Base-by-base conservation (phyloP, 2,888 invertebrate genomes). In the Slavum lentiscoides region DNA sequence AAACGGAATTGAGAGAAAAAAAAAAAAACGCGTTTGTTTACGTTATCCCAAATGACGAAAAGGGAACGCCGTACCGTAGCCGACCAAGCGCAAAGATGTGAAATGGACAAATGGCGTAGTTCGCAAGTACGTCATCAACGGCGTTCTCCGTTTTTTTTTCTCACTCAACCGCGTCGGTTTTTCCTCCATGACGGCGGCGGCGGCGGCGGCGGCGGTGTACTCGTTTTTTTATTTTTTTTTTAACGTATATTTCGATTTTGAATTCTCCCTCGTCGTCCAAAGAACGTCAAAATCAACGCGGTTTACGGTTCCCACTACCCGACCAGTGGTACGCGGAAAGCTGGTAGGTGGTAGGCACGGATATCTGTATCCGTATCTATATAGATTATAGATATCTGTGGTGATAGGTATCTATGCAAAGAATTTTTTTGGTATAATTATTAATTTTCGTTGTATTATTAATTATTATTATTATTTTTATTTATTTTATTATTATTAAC, bases 101-200 rank as follows among this genome's bases (percentile, higher is more conserved):
- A 77, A 77, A 77, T 30, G 30, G 30, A 30, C 30, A 30, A 30
- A 30, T 80, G 80, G 70, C 70, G 70, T 80, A 80, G 80, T 80
- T 72, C 30, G 15, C 55, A 80, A 72, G 80, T 80, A 80, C 80
- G 80, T 80, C 80, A 80, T 72, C 80, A 80, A 72, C 64, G 15
- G 43, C 11, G 11, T 49, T 13, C 49, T 49, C 15, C 37, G 39
- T 72, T 80, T 64, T 72, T 17, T 30, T 53, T 43, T 23, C 43
- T 53, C 15, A 19, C 43, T 30, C 66, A 55, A 17, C 1, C 5
- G 19, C 5, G 21, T 58, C 1, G 43, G 59, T 75, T 59, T 30
- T 68, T 75, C 75, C 30, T 75, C 75, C 75, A 75, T n/a, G 75
- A 68, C 39, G 13, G 15, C 5, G 17, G 6, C 55, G 1, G 55